Conservation (phyloP, 92 coral and sea anemone genomes). For the Porites divaricata region DNA sequence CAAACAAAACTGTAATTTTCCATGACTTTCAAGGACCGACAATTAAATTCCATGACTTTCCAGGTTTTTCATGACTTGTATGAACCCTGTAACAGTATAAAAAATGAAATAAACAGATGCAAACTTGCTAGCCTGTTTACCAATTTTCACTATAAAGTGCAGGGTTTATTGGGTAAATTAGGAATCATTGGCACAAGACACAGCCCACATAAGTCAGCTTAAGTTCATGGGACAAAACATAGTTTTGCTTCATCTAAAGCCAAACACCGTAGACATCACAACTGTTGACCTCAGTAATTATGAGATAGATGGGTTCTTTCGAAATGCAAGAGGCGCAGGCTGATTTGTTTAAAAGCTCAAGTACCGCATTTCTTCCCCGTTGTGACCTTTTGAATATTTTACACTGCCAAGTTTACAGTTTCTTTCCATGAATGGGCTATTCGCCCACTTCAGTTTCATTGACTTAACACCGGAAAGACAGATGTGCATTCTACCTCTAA, state of each 20-base stretch:
- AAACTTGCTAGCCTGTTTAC: too few relatives aligned
- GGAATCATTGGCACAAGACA: too few relatives aligned
- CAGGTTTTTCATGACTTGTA: too few relatives aligned
- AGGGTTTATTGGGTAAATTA: too few relatives aligned
- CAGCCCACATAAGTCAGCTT: too few relatives aligned
- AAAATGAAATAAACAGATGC: too few relatives aligned
- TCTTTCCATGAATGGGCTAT: background rate
- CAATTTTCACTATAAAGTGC: too few relatives aligned
- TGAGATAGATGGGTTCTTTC: background rate
- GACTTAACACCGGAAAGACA: background rate
- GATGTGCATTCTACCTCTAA: background rate
- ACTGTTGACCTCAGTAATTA: background rate
- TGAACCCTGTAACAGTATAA: too few relatives aligned
- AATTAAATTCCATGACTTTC: too few relatives aligned
- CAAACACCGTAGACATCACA: background rate
- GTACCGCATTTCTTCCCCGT: background rate
- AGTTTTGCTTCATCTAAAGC: background rate
- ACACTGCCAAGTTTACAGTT: background rate
- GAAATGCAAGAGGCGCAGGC: background rate
- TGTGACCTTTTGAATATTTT: background rate
- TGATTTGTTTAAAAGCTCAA: background rate
- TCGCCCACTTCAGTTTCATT: background rate
- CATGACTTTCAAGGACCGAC: too few relatives aligned
- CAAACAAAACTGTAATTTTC: too few relatives aligned
- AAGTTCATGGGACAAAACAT: background rate